These are phyloP conservation scores for Gobiocypris rarus DNA, from an alignment of 2,113 vertebrate genomes.

Conservation along the genomic window DNA sequence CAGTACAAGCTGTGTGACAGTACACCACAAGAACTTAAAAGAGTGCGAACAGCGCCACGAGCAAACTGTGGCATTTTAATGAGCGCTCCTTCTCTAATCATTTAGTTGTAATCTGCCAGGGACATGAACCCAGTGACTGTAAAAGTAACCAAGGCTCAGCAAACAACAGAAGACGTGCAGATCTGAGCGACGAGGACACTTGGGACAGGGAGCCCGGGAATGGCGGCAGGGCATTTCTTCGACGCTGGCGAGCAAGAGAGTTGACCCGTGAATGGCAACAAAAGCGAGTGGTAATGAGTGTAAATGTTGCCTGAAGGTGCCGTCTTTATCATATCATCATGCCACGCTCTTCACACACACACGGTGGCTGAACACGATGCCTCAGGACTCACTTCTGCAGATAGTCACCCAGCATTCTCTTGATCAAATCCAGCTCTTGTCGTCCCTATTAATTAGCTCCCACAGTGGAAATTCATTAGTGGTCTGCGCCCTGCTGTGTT, in stretches of 20 bases:
- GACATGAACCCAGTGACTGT: conserved; percentile 23
- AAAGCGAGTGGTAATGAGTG: conserved; percentile 51
- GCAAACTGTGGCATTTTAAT: conserved; percentile 48
- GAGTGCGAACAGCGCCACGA: conserved; percentile 31
- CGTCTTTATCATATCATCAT: conserved; percentile 38
- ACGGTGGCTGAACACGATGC: background rate
- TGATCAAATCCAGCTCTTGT: conserved; percentile 55
- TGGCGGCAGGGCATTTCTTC: conserved; percentile 12
- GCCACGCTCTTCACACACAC: conserved; percentile 1
- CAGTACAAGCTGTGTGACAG: conserved; percentile 42
- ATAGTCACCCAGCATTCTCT: conserved; percentile 36
- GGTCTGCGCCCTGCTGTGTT: conserved; percentile 46
- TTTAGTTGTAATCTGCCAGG: conserved; percentile 17
- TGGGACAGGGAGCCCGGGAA: background rate
- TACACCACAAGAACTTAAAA: conserved; percentile 26
- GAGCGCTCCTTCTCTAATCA: conserved; percentile 45
- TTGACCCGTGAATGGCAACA: conserved; percentile 29
- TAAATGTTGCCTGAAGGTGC: conserved; percentile 44
- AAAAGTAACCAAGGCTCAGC: conserved; percentile 27
- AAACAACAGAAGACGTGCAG: conserved; percentile 15
- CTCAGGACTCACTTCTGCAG: background rate
- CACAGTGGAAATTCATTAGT: conserved; percentile 56
- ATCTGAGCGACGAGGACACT: background rate
- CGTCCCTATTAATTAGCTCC: conserved; percentile 59
- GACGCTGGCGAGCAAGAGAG: background rate